phyloP scores from a whole-genome alignment of 35 echinoderm and acorn worm genomes.

The Ptychodera flava region DNA sequence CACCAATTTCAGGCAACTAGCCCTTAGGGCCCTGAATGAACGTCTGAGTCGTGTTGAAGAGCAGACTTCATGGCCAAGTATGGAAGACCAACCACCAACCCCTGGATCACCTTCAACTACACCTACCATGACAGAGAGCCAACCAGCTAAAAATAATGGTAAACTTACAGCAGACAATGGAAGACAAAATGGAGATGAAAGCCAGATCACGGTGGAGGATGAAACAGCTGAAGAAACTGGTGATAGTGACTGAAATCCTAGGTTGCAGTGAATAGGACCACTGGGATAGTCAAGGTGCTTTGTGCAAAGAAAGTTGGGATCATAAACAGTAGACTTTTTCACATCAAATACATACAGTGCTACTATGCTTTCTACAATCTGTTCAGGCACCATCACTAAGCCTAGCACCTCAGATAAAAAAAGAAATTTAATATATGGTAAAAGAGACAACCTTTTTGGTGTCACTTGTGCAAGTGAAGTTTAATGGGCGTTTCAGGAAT shows the following conservation, averaged over 20 bases:
- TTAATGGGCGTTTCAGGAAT: no score
- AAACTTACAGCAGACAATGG: not conserved
- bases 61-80: constrained; percentile 91
- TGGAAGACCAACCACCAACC: constrained; percentile 75
- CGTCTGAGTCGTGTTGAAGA: constrained; percentile 88
- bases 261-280: not conserved
- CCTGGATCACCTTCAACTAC: constrained; percentile 19
- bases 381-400: no score
- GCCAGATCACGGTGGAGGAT: not conserved
- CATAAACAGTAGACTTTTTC: no score
- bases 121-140: not conserved
- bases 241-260: not conserved
- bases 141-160: not conserved
- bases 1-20: constrained; percentile 97
- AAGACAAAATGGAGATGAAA: not conserved
- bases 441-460: no score
- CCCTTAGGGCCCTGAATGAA: constrained; percentile 90
- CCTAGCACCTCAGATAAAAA: no score
- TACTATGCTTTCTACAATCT: no score
- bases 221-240: not conserved
- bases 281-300: not conserved
- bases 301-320: not conserved
- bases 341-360: no score
- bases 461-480: no score
- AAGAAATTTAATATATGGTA: no score